Conservation (phyloP, 2,797 vertebrate species). For the Lemur catta region DNA sequence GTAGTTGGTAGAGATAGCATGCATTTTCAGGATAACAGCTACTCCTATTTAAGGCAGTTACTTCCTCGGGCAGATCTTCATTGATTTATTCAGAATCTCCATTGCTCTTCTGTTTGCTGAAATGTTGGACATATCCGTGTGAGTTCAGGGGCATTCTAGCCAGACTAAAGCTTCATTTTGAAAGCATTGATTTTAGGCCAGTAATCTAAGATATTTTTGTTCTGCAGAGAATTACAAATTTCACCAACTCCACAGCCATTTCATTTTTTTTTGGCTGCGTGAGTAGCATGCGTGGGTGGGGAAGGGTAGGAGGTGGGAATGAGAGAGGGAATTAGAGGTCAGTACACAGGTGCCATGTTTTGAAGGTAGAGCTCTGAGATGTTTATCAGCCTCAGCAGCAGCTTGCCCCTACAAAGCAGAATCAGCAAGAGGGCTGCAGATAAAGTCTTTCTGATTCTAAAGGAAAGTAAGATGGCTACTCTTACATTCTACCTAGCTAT, state of each 20-base stretch:
- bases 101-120: not conserved
- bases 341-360: not conserved
- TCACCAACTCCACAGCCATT: not conserved
- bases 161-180: not conserved
- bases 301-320: not conserved
- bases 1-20: not conserved
- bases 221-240: not conserved
- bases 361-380: not conserved
- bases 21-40: not conserved
- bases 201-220: not conserved
- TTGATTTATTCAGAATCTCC: not conserved
- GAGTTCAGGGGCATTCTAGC: not conserved
- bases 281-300: rapidly evolving
- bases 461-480: not conserved
- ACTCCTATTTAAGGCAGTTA: not conserved
- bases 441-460: not conserved
- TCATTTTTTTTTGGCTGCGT: not conserved
- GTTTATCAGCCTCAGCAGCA: not conserved
- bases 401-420: not conserved
- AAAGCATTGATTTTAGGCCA: not conserved
- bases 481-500: not conserved
- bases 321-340: not conserved
- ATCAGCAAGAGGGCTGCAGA: not conserved
- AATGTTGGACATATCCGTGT: not conserved
- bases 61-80: not conserved